Conservation (phyloP, 1,140 invertebrate genomes). For the Diachasma alloeum region DNA sequence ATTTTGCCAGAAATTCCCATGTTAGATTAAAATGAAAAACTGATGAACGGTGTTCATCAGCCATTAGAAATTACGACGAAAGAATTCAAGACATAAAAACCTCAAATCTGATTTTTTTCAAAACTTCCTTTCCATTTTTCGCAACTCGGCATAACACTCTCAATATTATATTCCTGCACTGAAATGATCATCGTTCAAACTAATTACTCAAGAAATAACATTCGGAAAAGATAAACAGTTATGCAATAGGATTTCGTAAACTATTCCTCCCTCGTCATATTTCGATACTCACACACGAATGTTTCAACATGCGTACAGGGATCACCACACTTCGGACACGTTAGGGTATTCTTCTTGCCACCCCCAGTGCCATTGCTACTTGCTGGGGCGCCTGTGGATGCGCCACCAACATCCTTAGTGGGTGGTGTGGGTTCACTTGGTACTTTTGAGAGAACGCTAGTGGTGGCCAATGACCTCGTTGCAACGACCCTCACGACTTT, state of each 20-base stretch:
- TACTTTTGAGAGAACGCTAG: slow-evolving; percentile 48
- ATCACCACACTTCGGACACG: slow-evolving; percentile 95
- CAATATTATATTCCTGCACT: not conserved
- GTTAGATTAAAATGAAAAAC: too few relatives aligned
- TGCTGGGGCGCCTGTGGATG: slow-evolving; percentile 36
- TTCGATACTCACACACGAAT: slow-evolving; percentile 82
- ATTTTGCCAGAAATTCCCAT: too few relatives aligned
- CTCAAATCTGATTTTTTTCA: too few relatives aligned
- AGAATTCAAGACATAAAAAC: too few relatives aligned
- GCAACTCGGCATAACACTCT: too few relatives aligned
- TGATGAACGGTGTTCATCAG: too few relatives aligned
- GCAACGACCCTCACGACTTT: slow-evolving; percentile 59
- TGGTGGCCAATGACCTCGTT: slow-evolving; percentile 48
- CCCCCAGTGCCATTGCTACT: slow-evolving; percentile 57
- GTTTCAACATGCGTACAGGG: slow-evolving; percentile 96
- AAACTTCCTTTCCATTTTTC: too few relatives aligned
- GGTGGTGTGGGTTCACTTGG: slow-evolving; percentile 58
- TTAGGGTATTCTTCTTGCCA: slow-evolving; percentile 73
- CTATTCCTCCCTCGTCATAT: not conserved
- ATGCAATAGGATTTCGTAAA: not conserved
- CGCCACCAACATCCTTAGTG: slow-evolving; percentile 43
- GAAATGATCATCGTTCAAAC: not conserved
- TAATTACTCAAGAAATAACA: not conserved
- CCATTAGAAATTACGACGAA: too few relatives aligned
- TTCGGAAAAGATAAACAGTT: not conserved